Evolutionary conservation across 2,797 vertebrate genomes (phyloP).

Genomic region (Glyptemys insculpta): DNA sequence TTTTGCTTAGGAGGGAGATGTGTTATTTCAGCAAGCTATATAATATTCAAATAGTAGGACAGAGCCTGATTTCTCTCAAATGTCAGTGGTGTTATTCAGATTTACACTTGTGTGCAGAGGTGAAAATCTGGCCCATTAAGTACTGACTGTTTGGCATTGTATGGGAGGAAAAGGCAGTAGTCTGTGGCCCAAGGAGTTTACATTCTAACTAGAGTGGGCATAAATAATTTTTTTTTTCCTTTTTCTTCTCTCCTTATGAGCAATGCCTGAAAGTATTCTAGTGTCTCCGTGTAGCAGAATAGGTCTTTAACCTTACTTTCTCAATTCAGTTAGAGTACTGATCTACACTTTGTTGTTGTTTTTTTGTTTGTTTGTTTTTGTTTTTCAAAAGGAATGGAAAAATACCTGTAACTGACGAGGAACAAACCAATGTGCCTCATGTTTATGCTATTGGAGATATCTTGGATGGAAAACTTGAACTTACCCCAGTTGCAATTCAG

Average conservation of each 20-base stretch:
- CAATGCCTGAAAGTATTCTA: neutral
- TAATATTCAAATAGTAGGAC: neutral
- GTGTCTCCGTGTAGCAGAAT: neutral
- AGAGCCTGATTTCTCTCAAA: neutral
- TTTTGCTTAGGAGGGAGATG: neutral
- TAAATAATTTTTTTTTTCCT: neutral
- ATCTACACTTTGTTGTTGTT: neutral
- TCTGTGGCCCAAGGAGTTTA: neutral
- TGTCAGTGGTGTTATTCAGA: neutral
- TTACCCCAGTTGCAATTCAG: conserved; percentile 96
- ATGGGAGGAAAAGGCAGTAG: neutral
- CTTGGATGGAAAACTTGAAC: conserved; percentile 93
- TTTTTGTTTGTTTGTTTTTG: neutral
- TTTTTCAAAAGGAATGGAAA: conserved; percentile 89
- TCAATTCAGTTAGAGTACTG: neutral
- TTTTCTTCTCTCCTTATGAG: neutral
- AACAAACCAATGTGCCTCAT: conserved; percentile 93
- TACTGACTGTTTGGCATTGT: neutral
- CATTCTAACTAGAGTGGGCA: neutral
- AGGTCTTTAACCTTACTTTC: neutral
- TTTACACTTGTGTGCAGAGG: neutral
- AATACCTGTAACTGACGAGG: conserved; percentile 91
- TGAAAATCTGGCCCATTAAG: neutral
- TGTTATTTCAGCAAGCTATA: neutral
- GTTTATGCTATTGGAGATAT: conserved; percentile 95